These are phyloP conservation scores for Antennarius striatus DNA, from an alignment of 2,113 vertebrate genomes.

Conservation along the genomic window DNA sequence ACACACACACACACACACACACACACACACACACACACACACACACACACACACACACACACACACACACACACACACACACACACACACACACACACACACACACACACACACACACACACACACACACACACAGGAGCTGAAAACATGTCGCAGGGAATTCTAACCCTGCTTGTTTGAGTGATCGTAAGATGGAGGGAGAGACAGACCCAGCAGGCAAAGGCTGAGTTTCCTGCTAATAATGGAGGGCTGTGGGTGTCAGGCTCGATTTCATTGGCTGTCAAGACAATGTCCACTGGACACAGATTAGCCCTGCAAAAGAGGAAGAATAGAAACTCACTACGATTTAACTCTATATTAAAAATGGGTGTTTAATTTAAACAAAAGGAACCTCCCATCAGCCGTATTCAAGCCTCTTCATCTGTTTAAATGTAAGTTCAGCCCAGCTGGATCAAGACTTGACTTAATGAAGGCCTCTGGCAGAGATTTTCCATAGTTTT, in stretches of 20 bases:
- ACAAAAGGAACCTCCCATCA: constrained; percentile 66
- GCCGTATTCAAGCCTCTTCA: constrained; percentile 61
- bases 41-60: not conserved
- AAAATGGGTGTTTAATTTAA: constrained; percentile 65
- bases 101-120: constrained; percentile 3
- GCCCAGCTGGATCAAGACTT: constrained; percentile 59
- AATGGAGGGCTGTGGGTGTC: constrained; percentile 69
- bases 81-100: constrained; percentile 7
- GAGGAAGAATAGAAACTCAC: constrained; percentile 38
- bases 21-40: not conserved
- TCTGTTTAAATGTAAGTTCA: constrained; percentile 61
- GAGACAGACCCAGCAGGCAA: constrained; percentile 51
- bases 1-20: not conserved
- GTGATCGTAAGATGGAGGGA: constrained; percentile 53
- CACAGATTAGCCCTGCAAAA: constrained; percentile 52
- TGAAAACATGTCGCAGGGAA: constrained; percentile 51
- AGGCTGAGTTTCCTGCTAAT: constrained; percentile 59
- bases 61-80: not conserved
- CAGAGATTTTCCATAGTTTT: constrained; percentile 37
- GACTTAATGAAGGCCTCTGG: constrained; percentile 33
- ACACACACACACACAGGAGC: not conserved
- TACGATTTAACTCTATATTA: constrained; percentile 62
- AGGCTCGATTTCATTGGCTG: constrained; percentile 73
- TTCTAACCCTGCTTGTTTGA: constrained; percentile 41
- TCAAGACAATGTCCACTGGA: constrained; percentile 54